A percentile compares a stretch with the other conserved stretches of the same genome.
Conservation (phyloP, 2,888 invertebrate species). For the Biston stratarius region DNA sequence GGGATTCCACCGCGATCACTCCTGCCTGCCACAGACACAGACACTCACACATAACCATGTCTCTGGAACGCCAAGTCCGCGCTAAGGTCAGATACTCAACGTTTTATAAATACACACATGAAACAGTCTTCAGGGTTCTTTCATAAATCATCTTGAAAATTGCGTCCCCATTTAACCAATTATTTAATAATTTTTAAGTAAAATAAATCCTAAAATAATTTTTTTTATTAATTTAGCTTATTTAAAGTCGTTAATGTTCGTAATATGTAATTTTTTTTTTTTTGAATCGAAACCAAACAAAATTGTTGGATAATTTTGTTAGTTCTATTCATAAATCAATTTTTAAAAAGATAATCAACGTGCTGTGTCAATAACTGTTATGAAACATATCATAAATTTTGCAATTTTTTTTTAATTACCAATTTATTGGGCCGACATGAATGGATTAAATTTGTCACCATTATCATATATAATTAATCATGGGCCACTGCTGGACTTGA, state of each 20-base stretch:
- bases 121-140: constrained; percentile 5
- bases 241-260: too few species aligned
- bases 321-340: too few species aligned
- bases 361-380: too few species aligned
- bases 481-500: too few species aligned
- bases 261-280: too few species aligned
- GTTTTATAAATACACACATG: constrained; percentile 25
- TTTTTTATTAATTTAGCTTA: neutral
- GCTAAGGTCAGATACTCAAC: constrained; percentile 89
- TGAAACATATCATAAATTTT: neutral
- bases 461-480: too few species aligned
- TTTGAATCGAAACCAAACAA: too few species aligned
- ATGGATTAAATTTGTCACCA: too few species aligned
- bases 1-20: constrained; percentile 70
- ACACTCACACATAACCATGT: constrained; percentile 87
- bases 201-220: neutral
- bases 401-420: neutral
- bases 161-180: neutral
- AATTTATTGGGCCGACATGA: too few species aligned
- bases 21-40: constrained; percentile 61
- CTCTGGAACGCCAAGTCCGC: constrained; percentile 96
- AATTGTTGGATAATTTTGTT: too few species aligned
- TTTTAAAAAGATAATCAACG: too few species aligned
- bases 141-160: neutral
- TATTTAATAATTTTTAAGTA: too few species aligned